These are phyloP conservation scores for Ctenopoma multispine DNA, from an alignment of 2,797 vertebrate species.

Conservation along the genomic window DNA sequence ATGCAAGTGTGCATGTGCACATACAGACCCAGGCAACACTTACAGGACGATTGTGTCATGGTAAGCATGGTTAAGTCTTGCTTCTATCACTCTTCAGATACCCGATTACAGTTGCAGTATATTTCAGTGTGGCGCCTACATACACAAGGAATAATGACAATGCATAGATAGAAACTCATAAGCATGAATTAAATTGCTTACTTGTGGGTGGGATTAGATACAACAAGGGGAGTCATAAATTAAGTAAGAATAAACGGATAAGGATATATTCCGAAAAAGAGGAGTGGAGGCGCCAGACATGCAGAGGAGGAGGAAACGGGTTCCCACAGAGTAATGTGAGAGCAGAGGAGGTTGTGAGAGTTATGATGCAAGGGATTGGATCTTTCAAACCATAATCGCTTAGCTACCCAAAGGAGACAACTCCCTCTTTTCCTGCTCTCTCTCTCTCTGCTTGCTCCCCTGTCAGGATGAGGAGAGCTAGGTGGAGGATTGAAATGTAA, in stretches of 20 bases:
- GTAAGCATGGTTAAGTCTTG: not conserved
- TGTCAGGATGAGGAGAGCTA: conserved; percentile 67
- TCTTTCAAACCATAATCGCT: conserved; percentile 81
- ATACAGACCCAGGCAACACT: conserved; percentile 5
- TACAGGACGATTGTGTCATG: not conserved
- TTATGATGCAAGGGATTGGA: conserved; percentile 80
- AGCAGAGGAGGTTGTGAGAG: conserved; percentile 68
- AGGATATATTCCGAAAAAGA: conserved; percentile 49
- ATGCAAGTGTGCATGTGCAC: not conserved
- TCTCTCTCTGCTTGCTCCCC: conserved; percentile 46
- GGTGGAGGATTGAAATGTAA: conserved; percentile 79
- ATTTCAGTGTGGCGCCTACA: conserved; percentile 3
- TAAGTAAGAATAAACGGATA: conserved; percentile 56
- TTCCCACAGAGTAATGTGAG: conserved; percentile 72
- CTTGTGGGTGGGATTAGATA: conserved; percentile 67
- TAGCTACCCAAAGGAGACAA: conserved; percentile 78
- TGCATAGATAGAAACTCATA: conserved; percentile 55
- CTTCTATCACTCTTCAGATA: conserved; percentile 9
- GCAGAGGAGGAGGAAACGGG: conserved; percentile 60
- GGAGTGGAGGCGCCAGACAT: conserved; percentile 49
- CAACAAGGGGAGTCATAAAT: conserved; percentile 55
- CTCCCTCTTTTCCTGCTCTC: conserved; percentile 60
- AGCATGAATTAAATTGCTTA: conserved; percentile 65
- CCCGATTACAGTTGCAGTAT: conserved; percentile 13
- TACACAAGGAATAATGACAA: conserved; percentile 51